Conservation (phyloP, 1,140 invertebrate species). For the Cydia amplana region DNA sequence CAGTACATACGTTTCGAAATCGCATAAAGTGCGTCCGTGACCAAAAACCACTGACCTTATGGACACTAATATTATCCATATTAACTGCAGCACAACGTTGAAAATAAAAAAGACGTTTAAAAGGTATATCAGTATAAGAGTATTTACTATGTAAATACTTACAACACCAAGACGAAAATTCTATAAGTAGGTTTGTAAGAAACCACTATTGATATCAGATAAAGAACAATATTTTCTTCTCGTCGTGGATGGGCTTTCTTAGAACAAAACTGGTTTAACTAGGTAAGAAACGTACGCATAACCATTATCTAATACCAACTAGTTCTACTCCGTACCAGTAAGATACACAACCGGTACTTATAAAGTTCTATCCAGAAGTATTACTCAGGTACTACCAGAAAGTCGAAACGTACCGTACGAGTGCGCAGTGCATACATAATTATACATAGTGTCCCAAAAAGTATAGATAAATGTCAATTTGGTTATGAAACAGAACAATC, state of each 20-base stretch:
- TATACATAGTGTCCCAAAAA: no score
- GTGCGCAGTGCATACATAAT: no score
- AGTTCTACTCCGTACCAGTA: background rate
- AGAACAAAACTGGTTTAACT: background rate
- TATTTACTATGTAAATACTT: background rate
- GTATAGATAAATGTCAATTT: no score
- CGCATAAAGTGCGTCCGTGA: background rate
- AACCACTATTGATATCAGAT: background rate
- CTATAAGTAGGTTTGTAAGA: no score
- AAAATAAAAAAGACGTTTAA: background rate
- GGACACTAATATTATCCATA: background rate
- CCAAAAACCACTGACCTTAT: slow-evolving; percentile 7
- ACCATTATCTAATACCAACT: slow-evolving; percentile 6
- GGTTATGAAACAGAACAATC: no score
- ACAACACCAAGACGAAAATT: background rate
- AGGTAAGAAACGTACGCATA: background rate
- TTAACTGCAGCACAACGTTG: background rate
- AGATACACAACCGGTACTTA: background rate
- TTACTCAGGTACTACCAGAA: no score
- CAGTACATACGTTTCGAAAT: background rate
- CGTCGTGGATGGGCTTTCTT: background rate
- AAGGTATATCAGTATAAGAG: background rate
- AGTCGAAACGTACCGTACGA: no score
- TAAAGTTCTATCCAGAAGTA: background rate
- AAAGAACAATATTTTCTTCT: background rate